These are phyloP conservation scores for Rousettus madagascariensis DNA, from an alignment of 2,797 vertebrate genomes.

Conservation along the genomic window DNA sequence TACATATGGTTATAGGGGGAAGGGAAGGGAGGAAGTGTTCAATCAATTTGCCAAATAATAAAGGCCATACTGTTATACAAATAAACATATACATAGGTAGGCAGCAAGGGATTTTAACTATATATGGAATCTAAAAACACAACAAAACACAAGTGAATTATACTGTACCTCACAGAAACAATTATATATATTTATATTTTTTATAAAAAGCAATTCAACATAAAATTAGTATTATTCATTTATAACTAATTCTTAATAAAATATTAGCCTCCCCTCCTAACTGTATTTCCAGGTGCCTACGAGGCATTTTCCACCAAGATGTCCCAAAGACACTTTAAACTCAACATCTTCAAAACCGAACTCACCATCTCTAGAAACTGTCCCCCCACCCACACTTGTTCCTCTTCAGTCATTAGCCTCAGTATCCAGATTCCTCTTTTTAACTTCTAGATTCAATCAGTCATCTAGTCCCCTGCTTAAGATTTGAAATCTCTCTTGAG, in stretches of 20 bases:
- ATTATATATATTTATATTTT: not conserved
- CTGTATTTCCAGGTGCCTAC: not conserved
- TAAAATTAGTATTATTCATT: constrained; percentile 13
- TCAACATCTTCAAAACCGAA: not conserved
- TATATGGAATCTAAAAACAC: not conserved
- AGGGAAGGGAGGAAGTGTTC: not conserved
- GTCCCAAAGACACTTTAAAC: not conserved
- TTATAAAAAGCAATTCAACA: constrained; percentile 7
- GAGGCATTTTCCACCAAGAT: not conserved
- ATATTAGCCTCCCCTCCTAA: not conserved
- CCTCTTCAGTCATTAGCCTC: not conserved
- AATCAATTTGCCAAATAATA: not conserved
- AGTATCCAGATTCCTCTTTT: not conserved
- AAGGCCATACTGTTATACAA: not conserved
- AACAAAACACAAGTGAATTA: not conserved
- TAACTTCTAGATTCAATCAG: not conserved
- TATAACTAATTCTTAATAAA: not conserved
- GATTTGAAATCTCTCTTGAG: not conserved
- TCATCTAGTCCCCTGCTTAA: not conserved
- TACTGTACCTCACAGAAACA: not conserved
- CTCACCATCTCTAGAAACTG: not conserved
- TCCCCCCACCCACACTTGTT: not conserved
- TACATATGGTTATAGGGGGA: not conserved
- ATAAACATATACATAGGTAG: not conserved
- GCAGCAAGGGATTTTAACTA: not conserved